Conservation (phyloP, 2,888 invertebrate species). For the Mimachlamys varia region DNA sequence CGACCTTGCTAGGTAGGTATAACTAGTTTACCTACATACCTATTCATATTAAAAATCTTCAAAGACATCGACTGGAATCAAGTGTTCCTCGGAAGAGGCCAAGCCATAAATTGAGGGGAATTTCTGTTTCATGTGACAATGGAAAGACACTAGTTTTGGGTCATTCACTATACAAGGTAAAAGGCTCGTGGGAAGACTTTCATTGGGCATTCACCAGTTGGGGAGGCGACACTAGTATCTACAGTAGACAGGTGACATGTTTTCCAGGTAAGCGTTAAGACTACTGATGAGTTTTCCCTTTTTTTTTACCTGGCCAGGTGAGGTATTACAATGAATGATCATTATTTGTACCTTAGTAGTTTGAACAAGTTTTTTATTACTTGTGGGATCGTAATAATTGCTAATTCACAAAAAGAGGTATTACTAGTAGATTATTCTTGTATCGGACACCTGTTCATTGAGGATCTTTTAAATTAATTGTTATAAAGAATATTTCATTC, state of each 20-base stretch:
- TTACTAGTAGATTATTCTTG: not conserved
- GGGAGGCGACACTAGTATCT: not conserved
- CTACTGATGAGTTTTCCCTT: not conserved
- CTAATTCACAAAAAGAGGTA: not conserved
- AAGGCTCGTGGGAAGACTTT: not conserved
- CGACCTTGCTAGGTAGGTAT: not conserved
- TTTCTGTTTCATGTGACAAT: slow-evolving; percentile 20
- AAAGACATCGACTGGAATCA: not conserved
- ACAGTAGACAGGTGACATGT: not conserved
- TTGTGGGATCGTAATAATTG: not conserved
- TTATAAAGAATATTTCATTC: too few species aligned
- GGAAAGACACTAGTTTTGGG: not conserved
- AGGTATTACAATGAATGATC: not conserved
- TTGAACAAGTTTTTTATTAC: not conserved
- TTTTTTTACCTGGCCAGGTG: slow-evolving; percentile 25
- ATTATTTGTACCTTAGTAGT: not conserved
- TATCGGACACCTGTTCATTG: not conserved
- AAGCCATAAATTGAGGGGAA: not conserved
- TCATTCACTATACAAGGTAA: not conserved
- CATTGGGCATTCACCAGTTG: not conserved
- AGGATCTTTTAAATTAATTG: too few species aligned
- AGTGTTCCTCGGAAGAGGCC: not conserved
- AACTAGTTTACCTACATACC: slow-evolving; percentile 28
- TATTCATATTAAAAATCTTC: slow-evolving; percentile 31
- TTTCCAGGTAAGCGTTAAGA: not conserved